These are phyloP conservation scores for Phortica okadai DNA, from an alignment of 2,888 invertebrate species.

Conservation along the genomic window DNA sequence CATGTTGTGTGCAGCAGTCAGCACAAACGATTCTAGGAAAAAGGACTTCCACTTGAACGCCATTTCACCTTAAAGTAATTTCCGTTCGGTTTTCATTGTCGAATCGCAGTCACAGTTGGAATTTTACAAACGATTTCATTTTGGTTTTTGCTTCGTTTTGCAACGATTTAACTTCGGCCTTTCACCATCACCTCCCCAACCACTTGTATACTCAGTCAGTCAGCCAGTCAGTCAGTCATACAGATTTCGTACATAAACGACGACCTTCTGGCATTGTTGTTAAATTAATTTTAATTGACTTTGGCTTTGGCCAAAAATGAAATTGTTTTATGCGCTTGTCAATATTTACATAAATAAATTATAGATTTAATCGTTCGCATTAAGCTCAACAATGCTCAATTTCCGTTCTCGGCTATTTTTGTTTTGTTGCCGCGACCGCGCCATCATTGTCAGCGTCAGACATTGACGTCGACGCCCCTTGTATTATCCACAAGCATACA, in stretches of 20 bases:
- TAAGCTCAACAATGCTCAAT: conserved; percentile 66
- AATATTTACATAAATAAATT: conserved; percentile 69
- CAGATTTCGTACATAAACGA: neutral
- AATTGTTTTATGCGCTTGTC: conserved; percentile 49
- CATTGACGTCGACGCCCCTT: no score
- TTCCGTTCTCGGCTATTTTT: conserved; percentile 51
- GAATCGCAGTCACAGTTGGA: neutral
- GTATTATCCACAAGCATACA: no score
- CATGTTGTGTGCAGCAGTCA: neutral
- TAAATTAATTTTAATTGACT: conserved; percentile 68
- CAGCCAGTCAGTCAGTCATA: no score
- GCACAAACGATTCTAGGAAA: conserved; percentile 2
- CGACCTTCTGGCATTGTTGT: conserved; percentile 30
- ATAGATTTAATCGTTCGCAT: conserved; percentile 59
- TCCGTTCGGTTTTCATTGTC: conserved; percentile 42
- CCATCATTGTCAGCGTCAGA: neutral
- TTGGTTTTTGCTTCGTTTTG: conserved; percentile 23
- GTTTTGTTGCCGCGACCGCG: neutral
- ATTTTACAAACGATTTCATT: conserved; percentile 39
- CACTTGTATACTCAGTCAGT: neutral
- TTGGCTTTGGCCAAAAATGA: conserved; percentile 25
- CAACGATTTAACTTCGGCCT: neutral
- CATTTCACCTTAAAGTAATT: conserved; percentile 45
- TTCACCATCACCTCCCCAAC: neutral
- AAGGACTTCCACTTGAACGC: conserved; percentile 44